Percentiles rank a stretch among this genome's conserved stretches.
Conservation (phyloP, 1,140 invertebrate species). For the Euura lappo region DNA sequence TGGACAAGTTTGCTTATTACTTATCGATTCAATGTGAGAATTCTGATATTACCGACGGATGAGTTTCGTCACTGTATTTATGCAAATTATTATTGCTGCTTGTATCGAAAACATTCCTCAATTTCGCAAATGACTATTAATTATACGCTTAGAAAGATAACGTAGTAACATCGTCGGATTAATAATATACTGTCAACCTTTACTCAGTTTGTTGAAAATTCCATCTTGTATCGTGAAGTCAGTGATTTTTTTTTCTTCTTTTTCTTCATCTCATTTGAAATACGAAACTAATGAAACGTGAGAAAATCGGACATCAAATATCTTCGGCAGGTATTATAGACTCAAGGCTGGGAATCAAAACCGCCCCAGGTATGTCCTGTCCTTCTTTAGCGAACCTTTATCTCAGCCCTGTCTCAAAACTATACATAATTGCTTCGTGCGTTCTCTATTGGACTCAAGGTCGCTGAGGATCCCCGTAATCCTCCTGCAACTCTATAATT, state of each 20-base stretch:
- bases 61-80: too few relatives aligned
- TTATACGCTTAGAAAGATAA: too few relatives aligned
- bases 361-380: neutral
- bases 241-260: neutral
- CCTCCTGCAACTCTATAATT: neutral
- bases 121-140: too few relatives aligned
- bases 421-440: neutral
- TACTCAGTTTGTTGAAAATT: too few relatives aligned
- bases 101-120: too few relatives aligned
- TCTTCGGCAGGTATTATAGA: neutral
- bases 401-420: neutral
- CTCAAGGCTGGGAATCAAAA: neutral
- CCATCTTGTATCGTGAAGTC: too few relatives aligned
- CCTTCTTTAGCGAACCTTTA: neutral
- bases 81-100: too few relatives aligned
- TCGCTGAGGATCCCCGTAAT: neutral
- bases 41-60: too few relatives aligned
- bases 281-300: neutral
- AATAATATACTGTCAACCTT: too few relatives aligned
- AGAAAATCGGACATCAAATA: neutral
- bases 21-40: too few relatives aligned
- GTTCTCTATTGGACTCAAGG: neutral
- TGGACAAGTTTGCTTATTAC: too few relatives aligned
- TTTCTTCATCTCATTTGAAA: neutral
- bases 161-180: too few relatives aligned